phyloP scores from a whole-genome alignment of 2,888 invertebrate genomes.

The Drosophila hamatofila region DNA sequence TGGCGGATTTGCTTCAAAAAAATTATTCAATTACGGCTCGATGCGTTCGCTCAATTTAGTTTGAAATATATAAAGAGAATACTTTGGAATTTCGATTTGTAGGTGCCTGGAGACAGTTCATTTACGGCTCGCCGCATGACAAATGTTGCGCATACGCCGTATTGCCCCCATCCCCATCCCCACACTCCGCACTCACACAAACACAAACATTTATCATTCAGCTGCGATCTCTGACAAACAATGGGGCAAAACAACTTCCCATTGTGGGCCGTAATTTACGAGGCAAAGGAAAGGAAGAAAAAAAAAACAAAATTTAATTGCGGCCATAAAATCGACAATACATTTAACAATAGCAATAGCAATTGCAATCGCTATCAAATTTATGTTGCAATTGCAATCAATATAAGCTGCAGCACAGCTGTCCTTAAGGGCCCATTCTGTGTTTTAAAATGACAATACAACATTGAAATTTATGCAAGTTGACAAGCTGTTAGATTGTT shows the following conservation, averaged over 20 bases:
- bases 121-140: constrained; percentile 55
- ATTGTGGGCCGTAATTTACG: constrained; percentile 43
- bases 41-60: constrained; percentile 14
- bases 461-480: not conserved
- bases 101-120: constrained; percentile 51
- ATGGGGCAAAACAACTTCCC: constrained; percentile 14
- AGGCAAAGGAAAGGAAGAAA: constrained; percentile 7
- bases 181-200: not conserved
- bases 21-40: constrained; percentile 63
- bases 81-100: constrained; percentile 45
- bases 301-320: constrained; percentile 64
- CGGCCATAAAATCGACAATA: constrained; percentile 57
- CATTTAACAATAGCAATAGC: constrained; percentile 46
- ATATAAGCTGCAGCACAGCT: constrained; percentile 12
- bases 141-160: constrained; percentile 50
- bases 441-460: constrained; percentile 5
- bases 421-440: not conserved
- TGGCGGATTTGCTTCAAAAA: constrained; percentile 49
- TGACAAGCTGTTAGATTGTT: constrained; percentile 6
- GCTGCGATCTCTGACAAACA: constrained; percentile 46
- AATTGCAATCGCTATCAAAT: constrained; percentile 64
- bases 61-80: not conserved
- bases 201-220: constrained; percentile 41
- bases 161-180: not conserved
- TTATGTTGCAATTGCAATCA: constrained; percentile 57